phyloP scores from a whole-genome alignment of 2,113 vertebrate genomes.

The Larimichthys polyactis region DNA sequence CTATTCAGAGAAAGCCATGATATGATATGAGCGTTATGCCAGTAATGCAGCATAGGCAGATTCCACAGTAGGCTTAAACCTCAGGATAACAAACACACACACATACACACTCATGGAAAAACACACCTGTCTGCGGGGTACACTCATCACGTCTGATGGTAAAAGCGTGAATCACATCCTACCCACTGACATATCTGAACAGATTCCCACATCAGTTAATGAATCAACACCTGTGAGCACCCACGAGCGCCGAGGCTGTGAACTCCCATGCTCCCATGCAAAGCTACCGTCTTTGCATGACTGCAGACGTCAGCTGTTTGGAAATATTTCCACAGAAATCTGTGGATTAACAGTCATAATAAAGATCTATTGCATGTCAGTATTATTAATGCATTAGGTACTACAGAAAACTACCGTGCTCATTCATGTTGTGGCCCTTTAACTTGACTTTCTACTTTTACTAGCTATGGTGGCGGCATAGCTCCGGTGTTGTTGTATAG shows the following conservation, averaged over 20 bases:
- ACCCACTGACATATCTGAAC: slow-evolving; percentile 20
- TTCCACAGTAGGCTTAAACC: slow-evolving; percentile 51
- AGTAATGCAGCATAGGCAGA: slow-evolving; percentile 70
- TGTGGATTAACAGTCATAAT: no score
- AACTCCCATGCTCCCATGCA: background rate
- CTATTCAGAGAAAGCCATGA: slow-evolving; percentile 10
- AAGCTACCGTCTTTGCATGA: background rate
- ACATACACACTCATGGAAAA: slow-evolving; percentile 27
- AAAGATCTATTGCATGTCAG: no score
- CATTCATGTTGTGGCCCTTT: no score
- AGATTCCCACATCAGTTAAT: slow-evolving; percentile 19
- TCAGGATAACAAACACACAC: slow-evolving; percentile 30
- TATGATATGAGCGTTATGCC: slow-evolving; percentile 34
- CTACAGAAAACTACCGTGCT: no score
- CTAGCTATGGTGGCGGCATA: no score
- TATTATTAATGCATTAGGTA: no score
- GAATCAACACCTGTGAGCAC: slow-evolving; percentile 7
- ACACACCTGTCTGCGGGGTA: slow-evolving; percentile 49
- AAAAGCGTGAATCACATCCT: slow-evolving; percentile 68
- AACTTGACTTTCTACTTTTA: no score
- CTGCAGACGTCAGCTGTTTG: background rate
- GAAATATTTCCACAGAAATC: background rate
- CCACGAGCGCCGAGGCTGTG: background rate
- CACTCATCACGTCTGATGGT: slow-evolving; percentile 70
- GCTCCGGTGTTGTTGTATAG: no score